Evolutionary conservation across 2,113 vertebrate genomes (phyloP), one percentile per base, ranked within the genome.

Genomic region (Muscicapa adusta): DNA sequence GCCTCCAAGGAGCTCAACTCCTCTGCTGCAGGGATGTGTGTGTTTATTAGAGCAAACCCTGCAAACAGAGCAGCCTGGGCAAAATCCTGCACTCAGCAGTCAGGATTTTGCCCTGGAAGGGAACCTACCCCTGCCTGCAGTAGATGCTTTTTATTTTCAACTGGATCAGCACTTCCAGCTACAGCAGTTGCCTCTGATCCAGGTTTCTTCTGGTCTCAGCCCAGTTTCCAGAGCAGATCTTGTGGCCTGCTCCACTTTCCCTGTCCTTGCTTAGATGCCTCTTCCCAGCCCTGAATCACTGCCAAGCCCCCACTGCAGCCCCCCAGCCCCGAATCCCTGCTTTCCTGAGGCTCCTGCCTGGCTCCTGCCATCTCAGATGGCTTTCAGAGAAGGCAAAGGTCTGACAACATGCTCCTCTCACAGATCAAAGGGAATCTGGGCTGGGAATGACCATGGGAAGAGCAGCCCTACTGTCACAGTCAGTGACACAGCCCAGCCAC

Each of bases 401-500:
- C 77, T 62, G 26, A 19, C 23, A 26, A 29, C 2, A 0, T 6
- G 12, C 29, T 79, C 7, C 0, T 34, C 65, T 77, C 61, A 3
- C 23, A 48, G 65, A 61, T 45, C 54, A 65, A 43, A 85, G 74
- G 67, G 58, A 75, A 72, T 38, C 40, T 1, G 2, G 36, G 23
- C 54, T 82, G 45, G 43, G 38, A 36, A 7, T 29, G 67, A 50
- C 19, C 18, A 4, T 8, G 25, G 29, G 25, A 58, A 62, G 54
- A 66, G 63, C 47, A 20, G 5, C 43, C 8, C 51, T 0, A 0
- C 68, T 75, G 57, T 23, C 38, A 14, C 5, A 5, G 58, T 57
- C 72, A 28, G 71, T 54, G 48, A 42, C 76, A 0, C 0, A 71
- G 66, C 61, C 47, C 79, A 51, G 63, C 2, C 12, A 56, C 0